Evolutionary conservation across 2,797 vertebrate genomes (phyloP).

Genomic region (Rhincodon typus): DNA sequence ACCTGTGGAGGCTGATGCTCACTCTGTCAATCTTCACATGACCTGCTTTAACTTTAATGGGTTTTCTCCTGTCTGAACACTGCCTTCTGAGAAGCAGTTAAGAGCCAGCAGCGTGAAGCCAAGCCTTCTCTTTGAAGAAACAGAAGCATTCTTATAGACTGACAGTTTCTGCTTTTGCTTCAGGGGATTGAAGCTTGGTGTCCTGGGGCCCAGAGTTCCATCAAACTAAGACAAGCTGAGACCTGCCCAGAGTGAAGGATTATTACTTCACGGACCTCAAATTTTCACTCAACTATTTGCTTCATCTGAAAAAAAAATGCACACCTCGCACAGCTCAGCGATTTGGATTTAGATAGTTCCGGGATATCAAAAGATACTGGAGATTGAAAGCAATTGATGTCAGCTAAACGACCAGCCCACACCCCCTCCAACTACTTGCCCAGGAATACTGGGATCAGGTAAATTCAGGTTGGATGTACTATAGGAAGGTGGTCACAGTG

Average conservation of each 20-base stretch:
- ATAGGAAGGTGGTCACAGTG: neutral
- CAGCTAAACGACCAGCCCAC: no score
- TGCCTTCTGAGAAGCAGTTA: constrained; percentile 30
- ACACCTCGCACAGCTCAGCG: neutral
- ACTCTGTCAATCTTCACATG: constrained; percentile 32
- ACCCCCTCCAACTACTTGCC: neutral
- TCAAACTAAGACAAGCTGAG: constrained; percentile 11
- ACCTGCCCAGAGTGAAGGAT: constrained; percentile 17
- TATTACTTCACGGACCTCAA: constrained; percentile 13
- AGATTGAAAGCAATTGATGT: neutral
- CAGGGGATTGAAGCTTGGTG: constrained; percentile 29
- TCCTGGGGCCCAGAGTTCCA: constrained; percentile 33
- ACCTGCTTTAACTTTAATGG: constrained; percentile 30
- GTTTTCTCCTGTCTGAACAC: constrained; percentile 34
- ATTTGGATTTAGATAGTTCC: neutral
- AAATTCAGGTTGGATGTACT: neutral
- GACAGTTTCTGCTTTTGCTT: constrained; percentile 33
- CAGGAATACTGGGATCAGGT: neutral
- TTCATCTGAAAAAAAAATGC: neutral
- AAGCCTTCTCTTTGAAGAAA: constrained; percentile 31
- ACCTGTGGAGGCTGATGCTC: constrained; percentile 4
- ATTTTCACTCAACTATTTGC: neutral
- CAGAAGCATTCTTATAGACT: constrained; percentile 22
- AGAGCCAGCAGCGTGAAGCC: constrained; percentile 32
- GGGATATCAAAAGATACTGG: neutral